Conservation (phyloP, 1,140 invertebrate genomes). For the Drosophila orena region DNA sequence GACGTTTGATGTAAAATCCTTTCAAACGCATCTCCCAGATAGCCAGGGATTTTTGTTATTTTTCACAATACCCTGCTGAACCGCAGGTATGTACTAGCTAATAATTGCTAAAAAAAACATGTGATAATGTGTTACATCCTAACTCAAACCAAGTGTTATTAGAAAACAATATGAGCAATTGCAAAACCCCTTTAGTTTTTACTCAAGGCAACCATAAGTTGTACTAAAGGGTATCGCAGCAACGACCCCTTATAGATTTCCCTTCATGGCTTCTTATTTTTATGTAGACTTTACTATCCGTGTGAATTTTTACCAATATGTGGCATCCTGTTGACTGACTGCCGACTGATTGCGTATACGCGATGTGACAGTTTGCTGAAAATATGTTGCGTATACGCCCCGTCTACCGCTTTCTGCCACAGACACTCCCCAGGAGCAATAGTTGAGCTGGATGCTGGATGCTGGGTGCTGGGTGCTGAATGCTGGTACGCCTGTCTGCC, state of each 20-base stretch:
- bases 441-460: slow-evolving; percentile 33
- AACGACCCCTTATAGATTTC: neutral
- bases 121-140: neutral
- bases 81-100: neutral
- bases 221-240: neutral
- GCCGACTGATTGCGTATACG: slow-evolving; percentile 77
- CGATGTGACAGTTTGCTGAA: slow-evolving; percentile 75
- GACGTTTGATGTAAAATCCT: slow-evolving; percentile 63
- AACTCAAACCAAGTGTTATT: too few relatives aligned
- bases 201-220: neutral
- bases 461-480: slow-evolving; percentile 5
- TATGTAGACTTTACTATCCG: slow-evolving; percentile 12
- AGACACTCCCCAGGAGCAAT: slow-evolving; percentile 13
- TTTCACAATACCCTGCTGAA: slow-evolving; percentile 21
- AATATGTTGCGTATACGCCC: slow-evolving; percentile 70
- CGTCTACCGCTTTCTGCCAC: slow-evolving; percentile 14
- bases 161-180: too few relatives aligned
- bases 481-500: slow-evolving; percentile 13
- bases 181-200: neutral
- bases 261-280: slow-evolving; percentile 15
- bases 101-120: neutral
- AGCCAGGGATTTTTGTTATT: slow-evolving; percentile 36
- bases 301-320: slow-evolving; percentile 60
- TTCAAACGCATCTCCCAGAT: slow-evolving; percentile 48
- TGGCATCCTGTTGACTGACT: slow-evolving; percentile 49